A percentile compares a stretch with the other conserved stretches of the same genome.
Evolutionary conservation across 2,888 invertebrate genomes (phyloP).

Genomic region (Dysmachus trigonus): DNA sequence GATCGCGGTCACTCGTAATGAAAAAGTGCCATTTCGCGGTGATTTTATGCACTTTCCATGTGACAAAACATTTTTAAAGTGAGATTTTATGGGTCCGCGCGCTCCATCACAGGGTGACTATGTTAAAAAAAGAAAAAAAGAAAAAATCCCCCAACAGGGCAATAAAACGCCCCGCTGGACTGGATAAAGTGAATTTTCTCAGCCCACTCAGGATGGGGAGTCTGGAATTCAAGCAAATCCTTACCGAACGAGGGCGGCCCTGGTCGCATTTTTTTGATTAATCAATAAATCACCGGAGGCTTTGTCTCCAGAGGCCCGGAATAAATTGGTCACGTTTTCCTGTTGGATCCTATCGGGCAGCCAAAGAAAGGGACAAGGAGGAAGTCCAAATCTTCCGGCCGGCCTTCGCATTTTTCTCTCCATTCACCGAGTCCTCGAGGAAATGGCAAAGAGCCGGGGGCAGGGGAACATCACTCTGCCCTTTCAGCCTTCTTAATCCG

Average conservation of each 20-base stretch:
- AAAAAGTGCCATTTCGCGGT: conserved; percentile 1
- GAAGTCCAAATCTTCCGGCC: neutral
- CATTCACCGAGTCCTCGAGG: neutral
- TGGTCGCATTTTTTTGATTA: conserved; percentile 7
- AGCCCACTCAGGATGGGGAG: neutral
- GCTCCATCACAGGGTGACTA: neutral
- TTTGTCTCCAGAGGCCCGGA: conserved; percentile 21
- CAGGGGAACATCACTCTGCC: too few species aligned
- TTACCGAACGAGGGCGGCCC: neutral
- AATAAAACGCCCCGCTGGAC: neutral
- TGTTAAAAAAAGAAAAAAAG: too few species aligned
- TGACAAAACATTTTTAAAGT: conserved; percentile 2
- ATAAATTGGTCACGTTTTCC: conserved; percentile 37
- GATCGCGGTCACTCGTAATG: neutral
- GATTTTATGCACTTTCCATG: neutral
- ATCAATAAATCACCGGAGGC: conserved; percentile 32
- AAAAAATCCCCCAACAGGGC: neutral
- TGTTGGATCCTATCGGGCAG: neutral
- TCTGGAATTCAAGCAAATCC: neutral
- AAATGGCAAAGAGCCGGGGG: neutral
- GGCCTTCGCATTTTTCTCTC: neutral
- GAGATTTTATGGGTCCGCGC: neutral
- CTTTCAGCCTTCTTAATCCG: neutral
- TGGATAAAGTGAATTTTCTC: conserved; percentile 7
- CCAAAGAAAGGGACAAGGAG: neutral